phyloP scores from a whole-genome alignment of 1,140 invertebrate species.

The Centruroides vittatus region DNA sequence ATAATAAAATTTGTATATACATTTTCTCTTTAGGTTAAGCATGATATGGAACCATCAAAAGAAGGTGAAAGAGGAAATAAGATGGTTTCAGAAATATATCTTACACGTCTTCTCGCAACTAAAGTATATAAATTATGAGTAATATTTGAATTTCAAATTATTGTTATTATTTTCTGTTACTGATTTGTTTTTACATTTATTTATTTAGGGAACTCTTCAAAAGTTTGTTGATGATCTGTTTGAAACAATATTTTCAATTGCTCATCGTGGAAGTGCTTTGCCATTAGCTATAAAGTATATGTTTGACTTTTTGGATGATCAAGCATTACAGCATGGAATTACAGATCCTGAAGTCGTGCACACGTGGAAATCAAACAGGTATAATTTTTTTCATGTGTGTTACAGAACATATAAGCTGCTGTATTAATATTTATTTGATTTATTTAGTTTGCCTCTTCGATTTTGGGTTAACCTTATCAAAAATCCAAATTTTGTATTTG shows the following conservation, averaged over 20 bases:
- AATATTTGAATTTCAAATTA: background rate
- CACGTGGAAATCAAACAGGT: conserved; percentile 95
- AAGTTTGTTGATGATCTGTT: conserved; percentile 99
- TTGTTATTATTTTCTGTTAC: background rate
- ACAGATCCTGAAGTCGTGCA: conserved; percentile 94
- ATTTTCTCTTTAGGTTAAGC: conserved; percentile 34
- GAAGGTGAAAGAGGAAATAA: conserved; percentile 95
- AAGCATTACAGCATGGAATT: conserved; percentile 88
- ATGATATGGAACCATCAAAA: conserved; percentile 81
- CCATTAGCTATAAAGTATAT: conserved; percentile 99
- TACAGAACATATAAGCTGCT: too few species aligned
- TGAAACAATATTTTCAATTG: conserved; percentile 97
- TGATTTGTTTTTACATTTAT: background rate
- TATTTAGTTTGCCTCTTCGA: conserved; percentile 42
- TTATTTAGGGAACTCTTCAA: conserved; percentile 63
- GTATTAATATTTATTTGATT: background rate
- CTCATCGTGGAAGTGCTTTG: conserved; percentile 81
- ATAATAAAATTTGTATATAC: background rate
- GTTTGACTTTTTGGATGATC: conserved; percentile 99
- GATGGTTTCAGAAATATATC: conserved; percentile 99
- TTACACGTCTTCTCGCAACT: conserved; percentile 91
- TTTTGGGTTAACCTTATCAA: conserved; percentile 99
- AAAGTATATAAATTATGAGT: conserved; percentile 38
- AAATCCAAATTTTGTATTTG: conserved; percentile 99
- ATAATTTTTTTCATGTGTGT: background rate